Percentiles rank a stretch among this genome's conserved stretches.
Conservation (phyloP, 2,113 vertebrate genomes). For the Rostratula benghalensis region DNA sequence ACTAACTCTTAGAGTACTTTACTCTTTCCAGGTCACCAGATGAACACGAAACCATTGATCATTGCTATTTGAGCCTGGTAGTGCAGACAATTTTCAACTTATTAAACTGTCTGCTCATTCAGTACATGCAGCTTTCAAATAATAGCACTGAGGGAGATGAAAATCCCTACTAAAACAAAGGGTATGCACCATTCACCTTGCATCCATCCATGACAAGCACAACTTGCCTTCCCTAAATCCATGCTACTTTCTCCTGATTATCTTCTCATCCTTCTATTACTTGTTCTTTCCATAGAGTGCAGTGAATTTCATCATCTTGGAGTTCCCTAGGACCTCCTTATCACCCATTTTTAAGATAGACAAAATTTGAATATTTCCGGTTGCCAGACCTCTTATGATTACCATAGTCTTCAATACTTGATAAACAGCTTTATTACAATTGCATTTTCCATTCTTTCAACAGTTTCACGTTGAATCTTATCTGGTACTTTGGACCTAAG, state of each 20-base stretch:
- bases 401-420: rapidly evolving
- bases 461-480: not conserved
- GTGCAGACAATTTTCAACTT: not conserved
- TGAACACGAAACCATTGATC: not conserved
- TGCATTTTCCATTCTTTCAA: not conserved
- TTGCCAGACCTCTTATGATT: not conserved
- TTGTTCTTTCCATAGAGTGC: not conserved
- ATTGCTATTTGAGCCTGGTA: not conserved
- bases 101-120: not conserved
- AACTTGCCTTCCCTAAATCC: not conserved
- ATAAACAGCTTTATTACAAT: not conserved
- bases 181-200: not conserved
- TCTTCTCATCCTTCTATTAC: not conserved
- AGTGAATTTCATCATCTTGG: not conserved
- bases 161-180: not conserved
- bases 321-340: not conserved
- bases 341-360: not conserved
- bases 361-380: not conserved
- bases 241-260: not conserved
- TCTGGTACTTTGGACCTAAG: not conserved
- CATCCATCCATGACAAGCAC: not conserved
- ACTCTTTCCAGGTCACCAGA: not conserved
- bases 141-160: not conserved
- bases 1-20: not conserved
- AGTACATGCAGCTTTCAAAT: not conserved